phyloP scores from a whole-genome alignment of 2,888 invertebrate species.

The Idaea dimidiata region DNA sequence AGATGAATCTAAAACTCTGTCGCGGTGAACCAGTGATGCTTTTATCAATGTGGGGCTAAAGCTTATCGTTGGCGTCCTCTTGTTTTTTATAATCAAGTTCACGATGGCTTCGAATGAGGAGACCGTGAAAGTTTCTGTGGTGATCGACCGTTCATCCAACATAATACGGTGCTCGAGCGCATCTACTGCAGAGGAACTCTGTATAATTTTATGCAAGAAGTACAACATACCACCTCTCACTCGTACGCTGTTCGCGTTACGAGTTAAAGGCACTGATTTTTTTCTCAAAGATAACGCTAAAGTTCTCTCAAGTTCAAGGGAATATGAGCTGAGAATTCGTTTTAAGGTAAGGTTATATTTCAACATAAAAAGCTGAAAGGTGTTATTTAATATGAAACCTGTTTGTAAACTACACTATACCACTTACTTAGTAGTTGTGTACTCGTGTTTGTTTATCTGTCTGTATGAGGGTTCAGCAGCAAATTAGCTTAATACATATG shows the following conservation, averaged over 20 bases:
- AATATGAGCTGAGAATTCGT: constrained; percentile 89
- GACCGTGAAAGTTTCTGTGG: constrained; percentile 69
- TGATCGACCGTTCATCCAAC: constrained; percentile 60
- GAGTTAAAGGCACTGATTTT: constrained; percentile 82
- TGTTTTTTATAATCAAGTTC: constrained; percentile 63
- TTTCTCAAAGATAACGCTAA: constrained; percentile 85
- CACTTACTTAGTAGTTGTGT: no score
- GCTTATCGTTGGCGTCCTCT: constrained; percentile 59
- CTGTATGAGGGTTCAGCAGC: no score
- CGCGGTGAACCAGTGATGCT: constrained; percentile 33
- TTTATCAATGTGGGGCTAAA: constrained; percentile 46
- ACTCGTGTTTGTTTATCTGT: no score
- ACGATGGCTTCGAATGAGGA: constrained; percentile 69
- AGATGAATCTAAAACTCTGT: constrained; percentile 31
- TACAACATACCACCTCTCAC: constrained; percentile 88
- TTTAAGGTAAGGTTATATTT: constrained; percentile 81
- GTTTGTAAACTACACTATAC: no score
- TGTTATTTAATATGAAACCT: background rate
- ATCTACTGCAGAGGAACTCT: constrained; percentile 85
- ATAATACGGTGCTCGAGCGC: constrained; percentile 65
- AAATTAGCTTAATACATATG: no score
- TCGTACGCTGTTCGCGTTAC: constrained; percentile 88
- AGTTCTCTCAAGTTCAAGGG: constrained; percentile 70
- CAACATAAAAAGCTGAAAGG: background rate
- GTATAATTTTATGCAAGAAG: constrained; percentile 85